Conservation (phyloP, 2,797 vertebrate genomes). For the Nyctalus aviator region DNA sequence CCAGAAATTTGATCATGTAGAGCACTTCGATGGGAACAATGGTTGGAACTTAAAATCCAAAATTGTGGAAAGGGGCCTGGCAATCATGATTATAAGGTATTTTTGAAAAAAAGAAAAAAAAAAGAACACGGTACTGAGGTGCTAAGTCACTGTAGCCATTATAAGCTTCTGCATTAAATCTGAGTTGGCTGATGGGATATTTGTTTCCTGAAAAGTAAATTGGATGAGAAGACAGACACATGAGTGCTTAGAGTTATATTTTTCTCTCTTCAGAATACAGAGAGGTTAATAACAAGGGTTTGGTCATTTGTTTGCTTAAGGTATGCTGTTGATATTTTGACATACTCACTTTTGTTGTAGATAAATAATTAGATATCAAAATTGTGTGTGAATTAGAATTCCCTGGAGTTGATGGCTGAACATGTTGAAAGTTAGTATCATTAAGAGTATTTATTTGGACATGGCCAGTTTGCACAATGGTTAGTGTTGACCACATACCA, state of each 20-base stretch:
- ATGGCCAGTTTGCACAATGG: no score
- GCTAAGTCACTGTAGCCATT: neutral
- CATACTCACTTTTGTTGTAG: neutral
- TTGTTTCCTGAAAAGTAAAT: neutral
- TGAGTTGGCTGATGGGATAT: neutral
- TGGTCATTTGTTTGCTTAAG: conserved; percentile 26
- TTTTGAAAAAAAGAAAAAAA: neutral
- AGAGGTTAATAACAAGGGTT: neutral
- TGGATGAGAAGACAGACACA: neutral
- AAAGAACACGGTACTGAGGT: neutral
- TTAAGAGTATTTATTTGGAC: neutral
- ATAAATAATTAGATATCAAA: conserved; percentile 53
- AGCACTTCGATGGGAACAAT: neutral
- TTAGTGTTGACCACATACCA: no score
- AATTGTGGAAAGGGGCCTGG: neutral
- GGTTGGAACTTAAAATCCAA: neutral
- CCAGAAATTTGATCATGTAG: neutral
- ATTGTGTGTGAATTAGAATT: conserved; percentile 36
- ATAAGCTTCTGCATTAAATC: neutral
- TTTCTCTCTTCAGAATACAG: conserved; percentile 8
- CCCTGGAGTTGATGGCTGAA: conserved; percentile 23
- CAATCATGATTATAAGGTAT: neutral
- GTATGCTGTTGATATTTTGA: conserved; percentile 10
- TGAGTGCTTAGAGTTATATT: neutral
- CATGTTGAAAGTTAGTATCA: neutral